These are phyloP conservation scores for Coranthus polyacanthus DNA, from an alignment of 2,797 vertebrate species.

Conservation along the genomic window DNA sequence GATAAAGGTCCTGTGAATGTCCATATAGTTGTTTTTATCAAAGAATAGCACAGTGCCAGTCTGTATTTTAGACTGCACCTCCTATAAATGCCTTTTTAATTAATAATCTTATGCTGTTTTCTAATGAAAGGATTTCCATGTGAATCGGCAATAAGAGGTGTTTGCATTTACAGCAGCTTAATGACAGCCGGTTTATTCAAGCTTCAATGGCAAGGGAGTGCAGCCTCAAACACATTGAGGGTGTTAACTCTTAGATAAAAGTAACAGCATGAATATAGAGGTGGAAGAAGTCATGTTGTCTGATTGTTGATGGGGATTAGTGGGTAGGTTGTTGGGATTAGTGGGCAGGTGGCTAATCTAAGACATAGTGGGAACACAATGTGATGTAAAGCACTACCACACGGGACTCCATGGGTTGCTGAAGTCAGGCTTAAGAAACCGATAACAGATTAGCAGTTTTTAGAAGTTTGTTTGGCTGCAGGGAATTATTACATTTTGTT, in stretches of 20 bases:
- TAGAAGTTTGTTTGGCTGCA: conserved; percentile 4
- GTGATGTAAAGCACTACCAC: conserved; percentile 10
- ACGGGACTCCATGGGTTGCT: conserved; percentile 1
- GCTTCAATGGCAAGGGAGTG: conserved; percentile 1
- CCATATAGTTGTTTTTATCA: neutral
- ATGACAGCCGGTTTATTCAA: neutral
- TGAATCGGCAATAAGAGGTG: neutral
- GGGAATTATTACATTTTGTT: neutral
- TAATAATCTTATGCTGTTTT: neutral
- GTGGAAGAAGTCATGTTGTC: conserved; percentile 32
- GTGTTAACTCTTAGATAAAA: conserved; percentile 46
- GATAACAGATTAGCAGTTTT: conserved; percentile 4
- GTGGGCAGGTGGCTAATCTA: conserved; percentile 44
- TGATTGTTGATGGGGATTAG: conserved; percentile 58
- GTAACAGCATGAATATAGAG: conserved; percentile 32
- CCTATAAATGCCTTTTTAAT: neutral
- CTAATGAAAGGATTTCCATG: neutral
- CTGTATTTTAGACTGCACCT: neutral
- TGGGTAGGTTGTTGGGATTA: conserved; percentile 51
- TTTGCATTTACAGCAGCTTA: conserved; percentile 2
- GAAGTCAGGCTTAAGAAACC: conserved; percentile 23
- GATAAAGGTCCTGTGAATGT: too few species aligned
- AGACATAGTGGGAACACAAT: conserved; percentile 22
- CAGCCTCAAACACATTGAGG: conserved; percentile 20
- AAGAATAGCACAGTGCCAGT: neutral